Conservation (phyloP, 2,888 invertebrate species). For the Noctua fimbriata region DNA sequence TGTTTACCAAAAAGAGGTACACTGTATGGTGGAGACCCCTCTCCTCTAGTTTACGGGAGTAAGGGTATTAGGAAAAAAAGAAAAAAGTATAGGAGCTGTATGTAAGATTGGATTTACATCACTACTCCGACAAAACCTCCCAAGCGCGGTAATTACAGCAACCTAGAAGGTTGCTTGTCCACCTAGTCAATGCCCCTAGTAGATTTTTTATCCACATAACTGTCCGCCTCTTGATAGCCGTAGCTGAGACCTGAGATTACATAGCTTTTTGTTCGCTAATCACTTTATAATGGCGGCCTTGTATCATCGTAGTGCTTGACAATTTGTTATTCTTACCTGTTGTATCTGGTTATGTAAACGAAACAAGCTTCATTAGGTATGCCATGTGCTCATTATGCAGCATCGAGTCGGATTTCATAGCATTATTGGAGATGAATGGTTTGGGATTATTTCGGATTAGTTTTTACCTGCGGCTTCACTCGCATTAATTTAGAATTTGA, state of each 20-base stretch:
- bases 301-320: constrained; percentile 21
- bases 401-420: constrained; percentile 14
- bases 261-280: constrained; percentile 31
- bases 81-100: not conserved
- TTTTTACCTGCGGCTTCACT: too few species aligned
- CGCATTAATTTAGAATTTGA: too few species aligned
- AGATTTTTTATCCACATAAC: constrained; percentile 38
- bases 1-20: not conserved
- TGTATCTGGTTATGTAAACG: constrained; percentile 28
- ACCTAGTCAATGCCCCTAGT: constrained; percentile 27
- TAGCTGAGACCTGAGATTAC: constrained; percentile 8
- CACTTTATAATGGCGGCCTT: constrained; percentile 46
- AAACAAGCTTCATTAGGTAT: constrained; percentile 2
- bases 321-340: constrained; percentile 32
- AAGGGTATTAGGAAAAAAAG: too few species aligned
- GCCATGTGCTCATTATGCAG: constrained; percentile 12
- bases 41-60: not conserved
- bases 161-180: constrained; percentile 41
- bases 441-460: not conserved
- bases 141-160: constrained; percentile 28
- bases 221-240: constrained; percentile 12
- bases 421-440: constrained; percentile 13
- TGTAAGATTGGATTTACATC: not conserved
- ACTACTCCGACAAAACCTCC: constrained; percentile 3
- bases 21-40: not conserved